Evolutionary conservation across 1,140 invertebrate species (phyloP), one percentile per base, ranked within the genome.

Genomic region (Neotoxoptera formosana): DNA sequence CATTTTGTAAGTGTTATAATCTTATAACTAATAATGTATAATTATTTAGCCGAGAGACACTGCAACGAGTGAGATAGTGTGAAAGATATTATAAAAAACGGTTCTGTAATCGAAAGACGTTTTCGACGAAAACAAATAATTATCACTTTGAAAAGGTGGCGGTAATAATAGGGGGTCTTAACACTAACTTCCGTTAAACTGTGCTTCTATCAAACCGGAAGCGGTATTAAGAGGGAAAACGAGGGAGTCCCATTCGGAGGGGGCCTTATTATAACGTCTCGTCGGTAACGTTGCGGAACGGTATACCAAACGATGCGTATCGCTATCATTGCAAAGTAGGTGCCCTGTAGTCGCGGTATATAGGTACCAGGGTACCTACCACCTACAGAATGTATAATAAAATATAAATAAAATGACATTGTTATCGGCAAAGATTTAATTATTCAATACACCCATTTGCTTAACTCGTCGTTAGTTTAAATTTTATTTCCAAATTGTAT

Each of bases 81-180:
- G 14, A 4, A 67, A 67, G 3, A 17, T 14, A 9, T 3, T 2
- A n/a, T 67, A n/a, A 67, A 67, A 67, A 67, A 67, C 17, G 1
- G 30, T 67, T n/a, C 30, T 67, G n/a, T 67, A 17, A 67, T 17
- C 30, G 14, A 67, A 67, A n/a, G 9, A 67, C n/a, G 14, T 67
- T 67, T 67, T 67, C n/a, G n/a, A 67, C 14, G 60, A 67, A 83
- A 86, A 41, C 83, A 86, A 86, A 86, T 86, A 86, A 86, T 86
- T 86, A 86, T 86, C 83, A 30, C 23, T 86, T 47, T 86, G 4
- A 45, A 86, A 45, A 86, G 25, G 41, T 45, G 83, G 11, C 4
- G 41, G 25, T 86, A 86, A 45, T 30, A 47, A 86, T n/a, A n/a
- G n/a, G 41, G 23, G 41, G 11, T 30, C 41, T 86, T 45, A 25